Percentiles rank a stretch among this genome's conserved stretches.
These are phyloP conservation scores for Kryptolebias marmoratus DNA, from an alignment of 2,113 vertebrate genomes.

Conservation along the genomic window DNA sequence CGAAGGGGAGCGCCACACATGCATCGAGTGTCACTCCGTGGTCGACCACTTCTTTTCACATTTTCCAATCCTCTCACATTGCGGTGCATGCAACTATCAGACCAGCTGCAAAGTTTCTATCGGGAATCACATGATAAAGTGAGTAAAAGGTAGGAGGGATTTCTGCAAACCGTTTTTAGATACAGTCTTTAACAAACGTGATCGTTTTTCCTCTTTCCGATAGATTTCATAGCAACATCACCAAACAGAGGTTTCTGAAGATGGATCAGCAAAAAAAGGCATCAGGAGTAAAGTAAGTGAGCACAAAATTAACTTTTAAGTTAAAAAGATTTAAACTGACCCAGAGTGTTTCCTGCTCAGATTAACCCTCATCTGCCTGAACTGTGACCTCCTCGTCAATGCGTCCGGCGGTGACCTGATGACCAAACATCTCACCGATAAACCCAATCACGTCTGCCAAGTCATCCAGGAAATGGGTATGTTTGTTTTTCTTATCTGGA, in stretches of 20 bases:
- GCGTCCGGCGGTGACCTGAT: slow-evolving; percentile 88
- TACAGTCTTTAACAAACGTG: neutral
- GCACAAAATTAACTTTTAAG: neutral
- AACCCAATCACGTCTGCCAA: slow-evolving; percentile 87
- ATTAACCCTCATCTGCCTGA: slow-evolving; percentile 90
- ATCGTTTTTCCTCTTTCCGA: neutral
- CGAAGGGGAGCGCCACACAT: slow-evolving; percentile 81
- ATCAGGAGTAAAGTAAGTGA: slow-evolving; percentile 53
- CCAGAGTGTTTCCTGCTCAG: slow-evolving; percentile 52
- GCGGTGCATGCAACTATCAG: slow-evolving; percentile 91
- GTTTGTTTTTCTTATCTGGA: neutral
- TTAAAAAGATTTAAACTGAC: neutral
- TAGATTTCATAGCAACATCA: slow-evolving; percentile 91
- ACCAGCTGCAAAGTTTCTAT: slow-evolving; percentile 94
- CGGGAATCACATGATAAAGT: slow-evolving; percentile 95
- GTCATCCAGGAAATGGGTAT: slow-evolving; percentile 89
- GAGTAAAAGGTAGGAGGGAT: slow-evolving; percentile 29
- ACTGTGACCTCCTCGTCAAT: slow-evolving; percentile 89
- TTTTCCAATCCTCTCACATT: slow-evolving; percentile 88
- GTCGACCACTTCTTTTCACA: slow-evolving; percentile 90
- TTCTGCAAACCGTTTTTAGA: neutral
- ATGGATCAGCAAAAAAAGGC: slow-evolving; percentile 63
- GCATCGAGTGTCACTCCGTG: slow-evolving; percentile 89
- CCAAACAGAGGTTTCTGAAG: slow-evolving; percentile 87
- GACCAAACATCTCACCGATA: slow-evolving; percentile 89